Percentiles rank a stretch among this genome's conserved stretches.
Conservation (phyloP, 1,140 invertebrate genomes). For the Panulirus ornatus region DNA sequence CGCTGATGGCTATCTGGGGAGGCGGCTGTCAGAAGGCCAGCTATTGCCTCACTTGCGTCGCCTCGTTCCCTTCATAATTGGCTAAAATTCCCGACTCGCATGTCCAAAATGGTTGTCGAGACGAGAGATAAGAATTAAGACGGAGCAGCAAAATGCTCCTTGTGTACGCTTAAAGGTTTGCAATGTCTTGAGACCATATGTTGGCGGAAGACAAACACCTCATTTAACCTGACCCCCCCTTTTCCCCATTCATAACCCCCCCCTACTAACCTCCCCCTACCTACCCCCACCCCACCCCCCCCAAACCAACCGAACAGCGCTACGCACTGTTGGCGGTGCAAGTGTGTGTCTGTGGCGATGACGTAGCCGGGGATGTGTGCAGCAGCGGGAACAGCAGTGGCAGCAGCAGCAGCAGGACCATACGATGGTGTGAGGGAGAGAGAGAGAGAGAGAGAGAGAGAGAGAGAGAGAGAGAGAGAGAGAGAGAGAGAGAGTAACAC, state of each 20-base stretch:
- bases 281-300: too few species aligned
- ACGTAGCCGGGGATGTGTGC: too few species aligned
- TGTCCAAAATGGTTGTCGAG: slow-evolving; percentile 37
- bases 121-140: not conserved
- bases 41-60: slow-evolving; percentile 13
- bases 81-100: slow-evolving; percentile 33
- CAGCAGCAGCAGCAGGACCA: too few species aligned
- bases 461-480: slow-evolving; percentile 20
- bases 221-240: slow-evolving; percentile 9
- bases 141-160: slow-evolving; percentile 16
- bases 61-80: slow-evolving; percentile 39
- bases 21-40: slow-evolving; percentile 40
- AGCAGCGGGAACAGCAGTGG: too few species aligned
- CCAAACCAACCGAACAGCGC: too few species aligned
- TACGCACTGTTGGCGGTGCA: too few species aligned
- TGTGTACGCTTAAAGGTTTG: slow-evolving; percentile 6
- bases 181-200: not conserved
- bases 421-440: not conserved
- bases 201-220: not conserved
- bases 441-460: slow-evolving; percentile 12
- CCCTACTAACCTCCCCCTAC: too few species aligned
- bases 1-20: slow-evolving; percentile 55
- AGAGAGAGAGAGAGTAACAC: slow-evolving; percentile 3
- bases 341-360: too few species aligned
- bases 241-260: too few species aligned